phyloP scores from a whole-genome alignment of 2,113 vertebrate genomes.

The Probosciger aterrimus region DNA sequence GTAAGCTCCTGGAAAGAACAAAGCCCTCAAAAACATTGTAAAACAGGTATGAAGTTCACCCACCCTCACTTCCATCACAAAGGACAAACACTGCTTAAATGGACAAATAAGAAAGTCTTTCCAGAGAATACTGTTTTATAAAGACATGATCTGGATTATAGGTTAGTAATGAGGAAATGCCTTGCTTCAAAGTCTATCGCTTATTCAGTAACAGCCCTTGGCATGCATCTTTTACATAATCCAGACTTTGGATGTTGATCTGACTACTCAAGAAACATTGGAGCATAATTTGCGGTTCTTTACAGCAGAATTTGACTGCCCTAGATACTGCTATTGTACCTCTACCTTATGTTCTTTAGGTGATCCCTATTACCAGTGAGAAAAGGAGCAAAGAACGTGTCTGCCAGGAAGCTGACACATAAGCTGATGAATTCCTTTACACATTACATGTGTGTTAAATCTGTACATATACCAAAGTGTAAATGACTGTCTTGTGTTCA shows the following conservation, averaged over 20 bases:
- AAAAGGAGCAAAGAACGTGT: not conserved
- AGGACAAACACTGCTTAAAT: not conserved
- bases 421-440: not conserved
- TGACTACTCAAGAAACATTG: not conserved
- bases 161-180: not conserved
- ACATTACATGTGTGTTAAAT: not conserved
- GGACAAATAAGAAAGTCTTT: not conserved
- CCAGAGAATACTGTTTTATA: not conserved
- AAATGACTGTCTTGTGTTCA: not conserved
- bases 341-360: not conserved
- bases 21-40: not conserved
- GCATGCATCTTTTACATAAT: not conserved
- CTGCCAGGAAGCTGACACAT: not conserved
- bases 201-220: not conserved
- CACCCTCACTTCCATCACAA: not conserved
- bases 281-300: not conserved
- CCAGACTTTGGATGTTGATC: not conserved
- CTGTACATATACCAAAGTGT: not conserved
- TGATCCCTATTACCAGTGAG: not conserved
- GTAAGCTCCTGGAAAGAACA: not conserved
- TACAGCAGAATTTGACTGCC: not conserved
- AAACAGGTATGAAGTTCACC: not conserved
- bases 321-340: not conserved
- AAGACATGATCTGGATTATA: not conserved
- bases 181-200: not conserved